A percentile compares a stretch with the other conserved stretches of the same genome.
These are phyloP conservation scores for Nineta flava DNA, from an alignment of 2,888 invertebrate genomes.

Conservation along the genomic window DNA sequence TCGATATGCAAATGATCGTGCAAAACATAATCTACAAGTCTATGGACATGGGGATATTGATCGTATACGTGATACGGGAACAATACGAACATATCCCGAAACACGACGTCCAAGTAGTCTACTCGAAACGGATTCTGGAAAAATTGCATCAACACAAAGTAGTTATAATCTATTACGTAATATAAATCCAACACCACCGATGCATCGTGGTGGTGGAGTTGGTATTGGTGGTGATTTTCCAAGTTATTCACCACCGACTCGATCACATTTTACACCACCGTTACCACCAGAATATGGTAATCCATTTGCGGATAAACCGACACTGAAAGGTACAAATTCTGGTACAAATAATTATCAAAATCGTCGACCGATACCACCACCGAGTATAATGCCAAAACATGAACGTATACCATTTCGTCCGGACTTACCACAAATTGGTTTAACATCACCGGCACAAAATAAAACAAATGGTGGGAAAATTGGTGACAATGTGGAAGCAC, in stretches of 20 bases:
- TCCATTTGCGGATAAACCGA: conserved; percentile 81
- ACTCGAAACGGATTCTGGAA: conserved; percentile 4
- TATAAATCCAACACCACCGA: conserved; percentile 41
- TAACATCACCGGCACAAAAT: background rate
- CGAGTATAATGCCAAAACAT: conserved; percentile 64
- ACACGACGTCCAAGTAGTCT: conserved; percentile 6
- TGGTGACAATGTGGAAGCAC: conserved; percentile 14
- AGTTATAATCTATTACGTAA: conserved; percentile 40
- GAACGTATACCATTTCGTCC: conserved; percentile 73
- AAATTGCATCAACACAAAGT: conserved; percentile 11
- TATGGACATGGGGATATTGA: conserved; percentile 11
- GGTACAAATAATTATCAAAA: conserved; percentile 47
- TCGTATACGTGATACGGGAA: conserved; percentile 4
- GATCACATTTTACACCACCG: conserved; percentile 62
- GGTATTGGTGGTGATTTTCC: conserved; percentile 44
- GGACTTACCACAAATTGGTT: conserved; percentile 27
- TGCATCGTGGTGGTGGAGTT: conserved; percentile 25
- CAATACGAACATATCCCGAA: conserved; percentile 5
- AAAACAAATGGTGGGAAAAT: conserved; percentile 8
- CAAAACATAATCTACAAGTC: conserved; percentile 21
- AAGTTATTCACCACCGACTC: conserved; percentile 67
- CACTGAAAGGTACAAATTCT: conserved; percentile 54
- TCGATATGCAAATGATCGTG: conserved; percentile 31
- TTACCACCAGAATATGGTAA: conserved; percentile 69
- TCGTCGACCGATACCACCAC: conserved; percentile 67